phyloP scores from a whole-genome alignment of 2,888 invertebrate genomes.

The Zaprionus lineosus region DNA sequence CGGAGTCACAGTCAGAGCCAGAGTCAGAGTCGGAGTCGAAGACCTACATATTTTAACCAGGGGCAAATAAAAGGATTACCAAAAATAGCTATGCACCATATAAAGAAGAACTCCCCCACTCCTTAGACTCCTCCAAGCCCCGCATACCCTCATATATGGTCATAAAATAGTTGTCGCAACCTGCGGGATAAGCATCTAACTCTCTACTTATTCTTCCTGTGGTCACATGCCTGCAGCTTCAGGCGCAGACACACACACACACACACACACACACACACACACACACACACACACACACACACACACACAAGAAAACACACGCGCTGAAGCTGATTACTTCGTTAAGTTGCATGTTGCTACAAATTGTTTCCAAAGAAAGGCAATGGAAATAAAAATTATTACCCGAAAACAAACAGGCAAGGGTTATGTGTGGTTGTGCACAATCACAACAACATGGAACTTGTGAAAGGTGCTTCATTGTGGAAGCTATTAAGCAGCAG shows the following conservation, averaged over 20 bases:
- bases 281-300: conserved; percentile 21
- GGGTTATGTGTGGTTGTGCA: conserved; percentile 78
- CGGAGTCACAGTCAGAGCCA: no score
- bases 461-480: conserved; percentile 68
- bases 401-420: conserved; percentile 50
- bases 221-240: conserved; percentile 7
- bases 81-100: conserved; percentile 69
- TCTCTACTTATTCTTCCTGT: conserved; percentile 27
- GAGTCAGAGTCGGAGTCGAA: no score
- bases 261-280: conserved; percentile 15
- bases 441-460: conserved; percentile 64
- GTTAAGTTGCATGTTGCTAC: conserved; percentile 75
- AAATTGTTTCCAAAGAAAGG: conserved; percentile 77
- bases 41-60: no score
- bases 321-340: conserved; percentile 62
- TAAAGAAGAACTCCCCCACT: conserved; percentile 34
- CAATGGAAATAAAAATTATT: conserved; percentile 75
- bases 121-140: not conserved
- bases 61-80: conserved; percentile 56
- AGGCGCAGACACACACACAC: conserved; percentile 15
- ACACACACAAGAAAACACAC: conserved; percentile 18
- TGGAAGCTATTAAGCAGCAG: not conserved
- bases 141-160: conserved; percentile 54
- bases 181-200: conserved; percentile 66
- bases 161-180: conserved; percentile 77